Base-by-base conservation (phyloP, 2,888 invertebrate genomes). In the Lycophotia porphyrea region DNA sequence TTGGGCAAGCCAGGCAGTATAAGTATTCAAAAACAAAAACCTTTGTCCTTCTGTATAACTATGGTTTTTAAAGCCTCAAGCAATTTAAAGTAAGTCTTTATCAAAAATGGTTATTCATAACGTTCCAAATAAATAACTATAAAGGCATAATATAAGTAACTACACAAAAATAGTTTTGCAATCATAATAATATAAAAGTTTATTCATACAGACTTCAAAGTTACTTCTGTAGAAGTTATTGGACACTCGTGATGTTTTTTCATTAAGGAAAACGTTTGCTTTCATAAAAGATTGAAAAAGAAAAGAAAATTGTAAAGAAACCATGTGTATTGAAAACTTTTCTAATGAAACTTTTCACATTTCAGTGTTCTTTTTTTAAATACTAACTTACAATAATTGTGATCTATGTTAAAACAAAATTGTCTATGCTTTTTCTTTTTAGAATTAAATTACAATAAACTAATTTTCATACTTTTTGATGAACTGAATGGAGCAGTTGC, bases 171-270 rank as follows among this genome's bases (percentile, higher is more conserved):
- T 61, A 63, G 44, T 67, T 49, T 49, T 49, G 5, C n/a, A 27
- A 49, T 52, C n/a, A 21, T 36, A 39, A 39, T 27, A 27, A 58
- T 58, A 49, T 18, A 39, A 52, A 27, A 31, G 2, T 58, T 69
- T 24, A 24, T 55, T 31, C 52, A 34, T 21, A 21, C 9, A 63
- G 61, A 39, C 39, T 63, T 63, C 63, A 18, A 42, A 63, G 63
- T 39, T 8, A 34, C 34, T 39, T 39, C 39, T 36, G 36, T 39
- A 13, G 27, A 68, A 68, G 52, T 55, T 68, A 68, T 68, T 68
- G 55, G 68, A 68, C 52, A 68, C 39, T 8, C 21, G 52, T 68
- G 52, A 68, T n/a, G 21, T 55, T 55, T 55, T 68, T 68, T 68
- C 39, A 39, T 68, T 39, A 39, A 55, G 21, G 27, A 27, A 39